A percentile compares a stretch with the other conserved stretches of the same genome.
phyloP scores from a whole-genome alignment of 2,888 invertebrate genomes.

The Yponomeuta cagnagella region DNA sequence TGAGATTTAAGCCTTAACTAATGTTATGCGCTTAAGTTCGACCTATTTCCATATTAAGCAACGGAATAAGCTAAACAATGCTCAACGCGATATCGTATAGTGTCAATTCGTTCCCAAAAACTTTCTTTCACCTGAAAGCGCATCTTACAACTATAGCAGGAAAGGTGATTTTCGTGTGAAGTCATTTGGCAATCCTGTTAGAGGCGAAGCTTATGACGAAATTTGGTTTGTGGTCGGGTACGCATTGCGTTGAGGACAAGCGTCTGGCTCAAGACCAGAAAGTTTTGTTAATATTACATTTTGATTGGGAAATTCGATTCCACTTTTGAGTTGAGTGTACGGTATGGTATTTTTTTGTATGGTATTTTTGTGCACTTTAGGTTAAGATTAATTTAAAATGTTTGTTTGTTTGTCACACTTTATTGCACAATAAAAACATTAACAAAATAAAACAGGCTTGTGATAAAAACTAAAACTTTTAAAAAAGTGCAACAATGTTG shows the following conservation, averaged over 20 bases:
- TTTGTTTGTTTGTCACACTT: too few relatives aligned
- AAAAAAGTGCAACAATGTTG: too few relatives aligned
- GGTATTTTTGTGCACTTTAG: too few relatives aligned
- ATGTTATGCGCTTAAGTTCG: neutral
- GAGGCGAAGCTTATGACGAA: constrained; percentile 39
- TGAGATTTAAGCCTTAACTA: neutral
- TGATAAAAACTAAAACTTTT: too few relatives aligned
- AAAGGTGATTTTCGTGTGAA: neutral
- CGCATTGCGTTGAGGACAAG: constrained; percentile 36
- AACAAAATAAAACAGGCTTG: too few relatives aligned
- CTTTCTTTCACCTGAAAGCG: neutral
- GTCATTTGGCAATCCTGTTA: neutral
- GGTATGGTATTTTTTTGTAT: neutral
- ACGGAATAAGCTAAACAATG: constrained; percentile 37
- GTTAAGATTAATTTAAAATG: too few relatives aligned
- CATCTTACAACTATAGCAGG: neutral
- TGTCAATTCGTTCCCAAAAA: neutral
- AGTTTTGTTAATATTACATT: constrained; percentile 14
- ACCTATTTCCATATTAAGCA: neutral
- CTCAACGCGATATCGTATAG: constrained; percentile 29
- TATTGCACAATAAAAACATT: too few relatives aligned
- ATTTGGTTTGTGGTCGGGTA: constrained; percentile 35
- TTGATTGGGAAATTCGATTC: constrained; percentile 13
- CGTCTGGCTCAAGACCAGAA: constrained; percentile 21
- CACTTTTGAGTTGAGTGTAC: neutral